Evolutionary conservation across 2,888 invertebrate species (phyloP).

Genomic region (Myathropa florea): DNA sequence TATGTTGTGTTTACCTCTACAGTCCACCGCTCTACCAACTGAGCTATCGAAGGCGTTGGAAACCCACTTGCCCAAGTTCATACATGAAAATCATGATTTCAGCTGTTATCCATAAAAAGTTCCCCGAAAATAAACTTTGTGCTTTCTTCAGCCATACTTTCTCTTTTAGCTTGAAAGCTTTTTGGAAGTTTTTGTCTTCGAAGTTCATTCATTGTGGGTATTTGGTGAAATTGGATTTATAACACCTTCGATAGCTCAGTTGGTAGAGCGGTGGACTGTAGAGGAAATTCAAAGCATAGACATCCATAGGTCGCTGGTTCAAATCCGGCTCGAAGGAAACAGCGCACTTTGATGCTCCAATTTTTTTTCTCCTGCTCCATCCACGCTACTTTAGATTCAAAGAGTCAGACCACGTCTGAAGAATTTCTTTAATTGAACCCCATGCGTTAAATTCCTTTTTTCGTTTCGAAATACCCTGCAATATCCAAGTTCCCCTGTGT

Average conservation of each 20-base stretch:
- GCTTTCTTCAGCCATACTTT: background rate
- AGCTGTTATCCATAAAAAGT: background rate
- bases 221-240: background rate
- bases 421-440: background rate
- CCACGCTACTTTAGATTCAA: too few species aligned
- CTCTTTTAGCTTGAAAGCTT: background rate
- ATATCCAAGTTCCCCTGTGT: background rate
- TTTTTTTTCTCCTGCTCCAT: slow-evolving; percentile 44
- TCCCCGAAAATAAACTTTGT: slow-evolving; percentile 3
- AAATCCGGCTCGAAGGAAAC: slow-evolving; percentile 85
- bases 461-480: background rate
- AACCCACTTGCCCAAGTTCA: background rate
- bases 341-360: slow-evolving; percentile 35
- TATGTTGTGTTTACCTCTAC: slow-evolving; percentile 72
- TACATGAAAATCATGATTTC: background rate
- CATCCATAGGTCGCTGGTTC: slow-evolving; percentile 87
- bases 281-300: slow-evolving; percentile 72
- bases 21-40: slow-evolving; percentile 77
- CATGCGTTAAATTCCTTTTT: slow-evolving; percentile 5
- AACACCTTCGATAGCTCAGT: slow-evolving; percentile 75
- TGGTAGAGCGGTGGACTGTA: slow-evolving; percentile 76
- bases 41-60: slow-evolving; percentile 75
- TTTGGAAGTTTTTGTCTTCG: slow-evolving; percentile 6
- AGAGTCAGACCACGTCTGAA: too few species aligned
- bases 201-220: slow-evolving; percentile 9